Evolutionary conservation across 2,797 vertebrate genomes (phyloP), one percentile per base, ranked within the genome.

Genomic region (Antennarius maculatus): DNA sequence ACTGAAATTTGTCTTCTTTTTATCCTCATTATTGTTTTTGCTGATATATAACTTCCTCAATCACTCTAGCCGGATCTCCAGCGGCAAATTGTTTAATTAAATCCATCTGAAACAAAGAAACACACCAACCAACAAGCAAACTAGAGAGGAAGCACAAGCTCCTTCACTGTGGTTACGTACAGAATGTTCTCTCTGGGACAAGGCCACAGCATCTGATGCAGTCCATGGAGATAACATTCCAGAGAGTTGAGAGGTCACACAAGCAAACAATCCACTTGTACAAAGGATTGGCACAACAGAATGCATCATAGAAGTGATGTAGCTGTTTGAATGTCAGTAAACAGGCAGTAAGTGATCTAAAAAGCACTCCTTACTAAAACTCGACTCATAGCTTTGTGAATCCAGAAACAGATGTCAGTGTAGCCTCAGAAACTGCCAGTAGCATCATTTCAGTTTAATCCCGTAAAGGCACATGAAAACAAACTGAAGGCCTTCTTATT

Each of bases 231-330:
- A 76, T 81, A 69, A 69, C 78, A 64, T 66, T 56, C 60, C 63
- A 51, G 58, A 68, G 49, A 55, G 18, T 75, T 77, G 85, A 87
- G 54, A 71, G 80, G 86, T 86, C 81, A 82, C 53, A 62, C 58
- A 69, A 66, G 50, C 76, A 73, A 56, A 77, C 67, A 43, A 63
- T 81, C 54, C 66, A 61, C 17, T 65, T 48, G 72, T 28, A 80
- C 66, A 84, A 83, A 76, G 54, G 54, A 64, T 71, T 23, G 14
- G 69, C 69, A 53, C 63, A 83, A 61, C 59, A 63, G 54, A 61
- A 67, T 48, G 61, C 65, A 67, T 81, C 80, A 82, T 61, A 67
- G 72, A 75, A 69, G 59, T 41, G 41, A 23, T 60, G 50, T 66
- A 73, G 74, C 66, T 68, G 54, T 67, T 76, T 81, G 65, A 67